Percentiles rank a stretch among this genome's conserved stretches.
phyloP scores from a whole-genome alignment of 2,113 vertebrate species.

The Alaudala cheleensis region DNA sequence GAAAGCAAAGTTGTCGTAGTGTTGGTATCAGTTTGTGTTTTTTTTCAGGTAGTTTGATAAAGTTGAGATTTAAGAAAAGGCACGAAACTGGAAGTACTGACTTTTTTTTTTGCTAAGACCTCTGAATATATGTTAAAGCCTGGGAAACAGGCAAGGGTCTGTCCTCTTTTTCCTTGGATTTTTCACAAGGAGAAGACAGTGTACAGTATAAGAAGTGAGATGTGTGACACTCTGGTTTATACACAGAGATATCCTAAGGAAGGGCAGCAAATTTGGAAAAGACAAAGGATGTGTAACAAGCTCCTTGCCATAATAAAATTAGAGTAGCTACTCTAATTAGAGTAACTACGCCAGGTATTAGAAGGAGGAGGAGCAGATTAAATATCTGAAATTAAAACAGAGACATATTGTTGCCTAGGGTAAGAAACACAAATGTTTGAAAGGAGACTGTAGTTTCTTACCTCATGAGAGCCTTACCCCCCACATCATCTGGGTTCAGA shows the following conservation, averaged over 20 bases:
- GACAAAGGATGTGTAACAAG: accelerated
- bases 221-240: not conserved
- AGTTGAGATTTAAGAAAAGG: not conserved
- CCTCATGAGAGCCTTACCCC: not conserved
- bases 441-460: not conserved
- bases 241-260: not conserved
- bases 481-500: not conserved
- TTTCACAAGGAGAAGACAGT: not conserved
- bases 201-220: not conserved
- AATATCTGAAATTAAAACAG: not conserved
- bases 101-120: not conserved
- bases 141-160: not conserved
- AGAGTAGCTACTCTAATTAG: not conserved
- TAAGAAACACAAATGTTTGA: not conserved
- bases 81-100: not conserved
- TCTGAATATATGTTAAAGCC: not conserved
- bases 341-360: not conserved
- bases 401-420: not conserved
- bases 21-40: not conserved
- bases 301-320: not conserved
- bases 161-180: too few species aligned
- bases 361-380: not conserved
- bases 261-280: not conserved
- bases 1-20: not conserved
- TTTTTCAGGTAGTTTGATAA: not conserved